A percentile compares a stretch with the other conserved stretches of the same genome.
Conservation (phyloP, 2,888 invertebrate species). For the Prenolepis imparis region DNA sequence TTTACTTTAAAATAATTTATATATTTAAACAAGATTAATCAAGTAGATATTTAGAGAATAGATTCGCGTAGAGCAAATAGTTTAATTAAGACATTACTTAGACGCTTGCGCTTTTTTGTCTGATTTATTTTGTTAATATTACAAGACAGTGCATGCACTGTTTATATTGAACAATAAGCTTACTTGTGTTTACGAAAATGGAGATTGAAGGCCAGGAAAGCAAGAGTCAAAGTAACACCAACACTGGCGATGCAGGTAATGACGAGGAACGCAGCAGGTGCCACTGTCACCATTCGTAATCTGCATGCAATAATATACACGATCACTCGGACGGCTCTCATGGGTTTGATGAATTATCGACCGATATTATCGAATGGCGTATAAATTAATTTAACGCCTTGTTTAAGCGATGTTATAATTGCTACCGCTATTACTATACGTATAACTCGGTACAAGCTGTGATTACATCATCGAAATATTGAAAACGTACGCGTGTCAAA, state of each 20-base stretch:
- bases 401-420: slow-evolving; percentile 33
- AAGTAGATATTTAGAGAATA: neutral
- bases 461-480: slow-evolving; percentile 35
- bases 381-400: slow-evolving; percentile 42
- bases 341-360: slow-evolving; percentile 31
- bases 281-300: slow-evolving; percentile 92
- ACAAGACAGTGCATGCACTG: neutral
- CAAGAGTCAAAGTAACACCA: slow-evolving; percentile 92
- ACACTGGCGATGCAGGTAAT: slow-evolving; percentile 91
- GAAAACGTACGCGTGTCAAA: neutral
- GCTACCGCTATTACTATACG: slow-evolving; percentile 1
- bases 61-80: neutral
- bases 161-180: slow-evolving; percentile 77
- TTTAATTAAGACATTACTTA: neutral
- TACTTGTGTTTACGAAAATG: slow-evolving; percentile 94
- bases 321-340: neutral
- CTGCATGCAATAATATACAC: slow-evolving; percentile 84
- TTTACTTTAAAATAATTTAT: slow-evolving; percentile 1
- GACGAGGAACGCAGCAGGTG: slow-evolving; percentile 91
- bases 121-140: neutral
- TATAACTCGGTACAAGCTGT: slow-evolving; percentile 18
- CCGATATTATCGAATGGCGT: slow-evolving; percentile 16
- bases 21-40: neutral
- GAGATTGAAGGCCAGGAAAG: slow-evolving; percentile 93
- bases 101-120: neutral